Evolutionary conservation across 2,797 vertebrate genomes (phyloP).

Genomic region (Catharus ustulatus): DNA sequence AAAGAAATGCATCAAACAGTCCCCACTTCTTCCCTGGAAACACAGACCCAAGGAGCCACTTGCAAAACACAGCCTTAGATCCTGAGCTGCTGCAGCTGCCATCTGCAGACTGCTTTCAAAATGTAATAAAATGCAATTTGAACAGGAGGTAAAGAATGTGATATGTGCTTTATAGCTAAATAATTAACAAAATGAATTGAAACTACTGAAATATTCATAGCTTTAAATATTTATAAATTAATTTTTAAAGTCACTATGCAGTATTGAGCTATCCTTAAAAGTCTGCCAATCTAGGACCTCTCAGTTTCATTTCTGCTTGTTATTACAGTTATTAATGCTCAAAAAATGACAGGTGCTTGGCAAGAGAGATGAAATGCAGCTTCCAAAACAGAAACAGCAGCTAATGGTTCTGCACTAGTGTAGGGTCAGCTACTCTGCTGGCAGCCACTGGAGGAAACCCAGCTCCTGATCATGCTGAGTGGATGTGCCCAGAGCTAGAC

Average conservation of each 20-base stretch:
- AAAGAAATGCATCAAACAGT: background rate
- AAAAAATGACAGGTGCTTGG: slow-evolving; percentile 18
- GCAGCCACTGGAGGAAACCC: background rate
- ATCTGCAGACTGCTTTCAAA: slow-evolving; percentile 12
- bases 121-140: slow-evolving; percentile 1
- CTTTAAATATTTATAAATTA: slow-evolving; percentile 65
- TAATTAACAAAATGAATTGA: slow-evolving; percentile 51
- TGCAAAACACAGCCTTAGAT: background rate
- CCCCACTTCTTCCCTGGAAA: background rate
- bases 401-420: background rate
- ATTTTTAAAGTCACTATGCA: slow-evolving; percentile 1
- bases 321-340: slow-evolving; percentile 50
- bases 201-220: slow-evolving; percentile 33
- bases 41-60: background rate
- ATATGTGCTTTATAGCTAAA: slow-evolving; percentile 31
- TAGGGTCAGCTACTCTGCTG: background rate
- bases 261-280: slow-evolving; percentile 26
- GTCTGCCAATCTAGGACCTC: background rate
- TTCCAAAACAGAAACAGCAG: background rate
- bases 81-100: background rate
- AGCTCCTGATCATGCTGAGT: background rate
- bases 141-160: background rate
- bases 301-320: slow-evolving; percentile 28
- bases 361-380: background rate
- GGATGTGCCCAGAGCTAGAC: background rate